phyloP scores from a whole-genome alignment of 2,113 vertebrate species.

The Pantherophis guttatus region DNA sequence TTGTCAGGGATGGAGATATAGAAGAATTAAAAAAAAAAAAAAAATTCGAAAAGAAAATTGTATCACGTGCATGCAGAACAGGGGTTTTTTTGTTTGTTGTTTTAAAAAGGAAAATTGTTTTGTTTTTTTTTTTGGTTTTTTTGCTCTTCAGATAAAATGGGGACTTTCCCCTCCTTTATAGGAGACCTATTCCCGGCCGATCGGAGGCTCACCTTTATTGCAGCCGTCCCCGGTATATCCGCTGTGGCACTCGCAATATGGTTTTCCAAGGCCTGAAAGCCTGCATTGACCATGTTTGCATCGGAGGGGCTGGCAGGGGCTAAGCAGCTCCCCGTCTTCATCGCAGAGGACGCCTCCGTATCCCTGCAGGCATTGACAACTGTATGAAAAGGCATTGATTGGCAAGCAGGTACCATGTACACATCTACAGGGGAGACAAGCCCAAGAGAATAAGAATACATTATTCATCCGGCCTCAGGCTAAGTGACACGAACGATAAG shows the following conservation, averaged over 20 bases:
- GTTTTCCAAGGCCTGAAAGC: conserved; percentile 89
- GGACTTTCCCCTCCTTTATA: not conserved
- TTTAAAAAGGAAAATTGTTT: not conserved
- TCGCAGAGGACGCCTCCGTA: conserved; percentile 91
- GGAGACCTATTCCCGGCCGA: not conserved
- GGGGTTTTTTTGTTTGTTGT: conserved; percentile 40
- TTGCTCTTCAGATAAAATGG: conserved; percentile 28
- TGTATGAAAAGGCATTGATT: conserved; percentile 98
- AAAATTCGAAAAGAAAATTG: too few species aligned
- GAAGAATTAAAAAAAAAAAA: too few species aligned
- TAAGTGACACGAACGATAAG: conserved; percentile 60
- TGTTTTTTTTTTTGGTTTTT: not conserved
- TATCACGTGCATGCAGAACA: conserved; percentile 34
- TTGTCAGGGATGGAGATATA: conserved; percentile 10
- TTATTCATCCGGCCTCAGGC: conserved; percentile 62
- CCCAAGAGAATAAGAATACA: conserved; percentile 48
- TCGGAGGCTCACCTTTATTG: conserved; percentile 81
- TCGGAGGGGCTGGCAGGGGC: conserved; percentile 83
- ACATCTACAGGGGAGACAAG: conserved; percentile 76
- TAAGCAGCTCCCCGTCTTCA: conserved; percentile 82
- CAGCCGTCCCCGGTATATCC: conserved; percentile 92
- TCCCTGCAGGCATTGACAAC: conserved; percentile 93
- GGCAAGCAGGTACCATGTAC: conserved; percentile 91
- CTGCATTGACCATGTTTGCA: conserved; percentile 95
- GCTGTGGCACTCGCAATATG: conserved; percentile 92